phyloP scores from a whole-genome alignment of 2,888 invertebrate genomes.

The Clunio marinus region DNA sequence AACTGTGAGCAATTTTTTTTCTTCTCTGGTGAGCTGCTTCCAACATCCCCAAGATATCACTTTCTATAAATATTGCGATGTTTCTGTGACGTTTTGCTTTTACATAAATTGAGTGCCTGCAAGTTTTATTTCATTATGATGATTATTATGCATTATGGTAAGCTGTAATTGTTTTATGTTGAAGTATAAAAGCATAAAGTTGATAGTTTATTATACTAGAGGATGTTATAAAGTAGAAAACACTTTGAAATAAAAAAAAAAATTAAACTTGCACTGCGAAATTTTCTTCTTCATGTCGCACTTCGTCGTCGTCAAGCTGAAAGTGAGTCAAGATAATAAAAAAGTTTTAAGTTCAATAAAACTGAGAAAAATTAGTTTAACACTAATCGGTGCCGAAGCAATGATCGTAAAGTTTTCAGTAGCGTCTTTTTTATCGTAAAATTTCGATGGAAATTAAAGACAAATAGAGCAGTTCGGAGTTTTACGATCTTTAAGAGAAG shows the following conservation, averaged over 20 bases:
- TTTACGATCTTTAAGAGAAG: not conserved
- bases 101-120: constrained; percentile 3
- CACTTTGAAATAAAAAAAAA: too few relatives aligned
- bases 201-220: too few relatives aligned
- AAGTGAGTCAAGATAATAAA: too few relatives aligned
- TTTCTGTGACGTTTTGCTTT: not conserved
- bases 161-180: too few relatives aligned
- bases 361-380: not conserved
- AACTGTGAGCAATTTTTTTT: constrained; percentile 12
- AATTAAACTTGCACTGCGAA: too few relatives aligned
- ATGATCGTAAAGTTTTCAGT: not conserved
- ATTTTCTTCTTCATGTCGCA: too few relatives aligned
- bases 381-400: not conserved
- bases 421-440: constrained; percentile 16
- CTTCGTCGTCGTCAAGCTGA: too few relatives aligned
- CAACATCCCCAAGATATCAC: constrained; percentile 27
- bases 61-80: constrained; percentile 14
- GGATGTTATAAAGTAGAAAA: too few relatives aligned
- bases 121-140: not conserved
- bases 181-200: too few relatives aligned
- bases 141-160: constrained; percentile 16
- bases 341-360: too few relatives aligned
- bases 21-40: constrained; percentile 11
- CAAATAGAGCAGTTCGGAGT: not conserved
- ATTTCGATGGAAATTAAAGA: not conserved